A percentile compares a stretch with the other conserved stretches of the same genome.
These are phyloP conservation scores for Trinorchestia longiramus DNA, from an alignment of 1,140 invertebrate species.

Conservation along the genomic window DNA sequence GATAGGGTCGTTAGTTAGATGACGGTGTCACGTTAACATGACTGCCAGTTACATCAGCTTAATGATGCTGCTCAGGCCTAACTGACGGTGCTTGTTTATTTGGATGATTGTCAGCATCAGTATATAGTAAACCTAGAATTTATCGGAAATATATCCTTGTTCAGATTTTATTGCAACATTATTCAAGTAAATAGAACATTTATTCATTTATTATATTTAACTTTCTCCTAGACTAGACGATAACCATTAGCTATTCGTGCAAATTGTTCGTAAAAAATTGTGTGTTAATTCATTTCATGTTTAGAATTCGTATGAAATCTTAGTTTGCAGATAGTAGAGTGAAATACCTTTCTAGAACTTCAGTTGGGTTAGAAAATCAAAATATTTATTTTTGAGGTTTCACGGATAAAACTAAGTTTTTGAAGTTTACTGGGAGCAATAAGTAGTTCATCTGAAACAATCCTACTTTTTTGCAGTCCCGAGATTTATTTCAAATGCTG, in stretches of 20 bases:
- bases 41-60: background rate
- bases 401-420: too few species aligned
- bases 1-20: background rate
- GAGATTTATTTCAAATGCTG: too few species aligned
- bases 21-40: background rate
- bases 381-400: too few species aligned
- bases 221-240: background rate
- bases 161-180: background rate
- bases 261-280: background rate
- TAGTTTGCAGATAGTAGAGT: too few species aligned
- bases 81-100: background rate
- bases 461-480: too few species aligned
- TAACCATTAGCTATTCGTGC: background rate
- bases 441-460: too few species aligned
- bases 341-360: too few species aligned
- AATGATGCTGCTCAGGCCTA: background rate
- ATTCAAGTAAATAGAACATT: background rate
- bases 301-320: background rate
- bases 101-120: background rate
- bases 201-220: background rate
- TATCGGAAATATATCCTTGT: background rate
- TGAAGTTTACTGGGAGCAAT: too few species aligned
- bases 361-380: too few species aligned
- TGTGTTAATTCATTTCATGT: background rate
- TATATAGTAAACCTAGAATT: background rate